Evolutionary conservation across 2,888 invertebrate species (phyloP), one percentile per base, ranked within the genome.

Genomic region (Idaea biselata): DNA sequence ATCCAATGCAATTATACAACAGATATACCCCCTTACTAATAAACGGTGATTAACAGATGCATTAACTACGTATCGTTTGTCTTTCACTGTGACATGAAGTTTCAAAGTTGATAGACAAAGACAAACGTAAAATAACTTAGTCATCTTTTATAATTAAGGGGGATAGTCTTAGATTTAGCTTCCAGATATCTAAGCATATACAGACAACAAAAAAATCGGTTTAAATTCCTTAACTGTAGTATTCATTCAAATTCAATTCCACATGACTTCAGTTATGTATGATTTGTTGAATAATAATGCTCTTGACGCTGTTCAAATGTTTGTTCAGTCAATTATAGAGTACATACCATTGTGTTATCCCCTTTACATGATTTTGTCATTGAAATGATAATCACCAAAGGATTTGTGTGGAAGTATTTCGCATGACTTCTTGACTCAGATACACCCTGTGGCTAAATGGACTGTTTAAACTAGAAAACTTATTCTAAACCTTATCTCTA

Each of bases 361-460:
- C 86, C 73, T 76, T 71, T 81, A 82, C 78, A 83, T 86, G 85
- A 89, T 86, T 89, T 84, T 90, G 86, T 91, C 88, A 91, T 91
- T 90, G 77, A 89, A 91, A 91, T 92, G 91, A 92, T 90, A 91
- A 92, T 89, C 81, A 81, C 77, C 82, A 83, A 88, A 91, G 91
- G 88, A 90, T 90, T 89, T 88, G 84, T 89, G 81, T 80, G 76
- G 83, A 88, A 82, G 87, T 86, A 88, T 89, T 44, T 91, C 90
- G 89, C 87, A 81, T 87, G 83, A 89, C 81, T 89, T 77, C 80
- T 87, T 85, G 82, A 88, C 87, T 87, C 79, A 88, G 91, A 91
- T 91, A 91, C 90, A 84, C 91, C 91, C 91, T 91, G 89, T 91
- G 91, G 91, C 89, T 91, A 88, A 67, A 72, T 63, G 66, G 69